phyloP scores from a whole-genome alignment of 2,888 invertebrate species.

The Hirtodrosophila histrioides region DNA sequence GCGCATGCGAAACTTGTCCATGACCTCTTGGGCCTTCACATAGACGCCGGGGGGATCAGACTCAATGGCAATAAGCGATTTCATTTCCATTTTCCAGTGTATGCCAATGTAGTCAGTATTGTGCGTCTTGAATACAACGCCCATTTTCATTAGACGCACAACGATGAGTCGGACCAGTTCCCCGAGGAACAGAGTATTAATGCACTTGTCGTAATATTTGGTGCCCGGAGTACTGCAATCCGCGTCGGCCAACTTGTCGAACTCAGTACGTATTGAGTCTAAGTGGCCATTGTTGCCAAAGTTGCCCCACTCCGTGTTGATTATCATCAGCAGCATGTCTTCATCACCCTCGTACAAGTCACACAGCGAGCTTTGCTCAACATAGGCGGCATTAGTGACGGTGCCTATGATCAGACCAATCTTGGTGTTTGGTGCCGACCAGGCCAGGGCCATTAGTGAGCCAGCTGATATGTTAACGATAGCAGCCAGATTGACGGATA shows the following conservation, averaged over 20 bases:
- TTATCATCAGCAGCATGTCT: slow-evolving; percentile 86
- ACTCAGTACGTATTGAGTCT: slow-evolving; percentile 92
- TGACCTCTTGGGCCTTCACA: slow-evolving; percentile 90
- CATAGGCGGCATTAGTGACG: slow-evolving; percentile 96
- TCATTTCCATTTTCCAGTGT: slow-evolving; percentile 91
- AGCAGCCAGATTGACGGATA: slow-evolving; percentile 92
- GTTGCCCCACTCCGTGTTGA: slow-evolving; percentile 98
- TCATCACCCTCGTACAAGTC: slow-evolving; percentile 88
- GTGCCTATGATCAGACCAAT: slow-evolving; percentile 91
- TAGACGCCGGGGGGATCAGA: slow-evolving; percentile 91
- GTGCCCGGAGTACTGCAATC: slow-evolving; percentile 91
- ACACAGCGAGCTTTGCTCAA: slow-evolving; percentile 89
- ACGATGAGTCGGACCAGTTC: slow-evolving; percentile 94
- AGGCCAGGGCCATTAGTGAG: slow-evolving; percentile 95
- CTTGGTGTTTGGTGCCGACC: slow-evolving; percentile 89
- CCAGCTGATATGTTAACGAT: slow-evolving; percentile 97
- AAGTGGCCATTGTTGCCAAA: slow-evolving; percentile 95
- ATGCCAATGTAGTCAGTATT: slow-evolving; percentile 43
- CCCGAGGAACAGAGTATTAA: slow-evolving; percentile 97
- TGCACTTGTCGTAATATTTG: slow-evolving; percentile 93
- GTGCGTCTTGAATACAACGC: slow-evolving; percentile 82
- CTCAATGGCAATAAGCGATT: slow-evolving; percentile 98
- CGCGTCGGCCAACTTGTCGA: slow-evolving; percentile 91
- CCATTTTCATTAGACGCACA: slow-evolving; percentile 90
- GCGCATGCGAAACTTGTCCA: slow-evolving; percentile 89